phyloP scores from a whole-genome alignment of 2,113 vertebrate species.

The Spilogale gracilis region DNA sequence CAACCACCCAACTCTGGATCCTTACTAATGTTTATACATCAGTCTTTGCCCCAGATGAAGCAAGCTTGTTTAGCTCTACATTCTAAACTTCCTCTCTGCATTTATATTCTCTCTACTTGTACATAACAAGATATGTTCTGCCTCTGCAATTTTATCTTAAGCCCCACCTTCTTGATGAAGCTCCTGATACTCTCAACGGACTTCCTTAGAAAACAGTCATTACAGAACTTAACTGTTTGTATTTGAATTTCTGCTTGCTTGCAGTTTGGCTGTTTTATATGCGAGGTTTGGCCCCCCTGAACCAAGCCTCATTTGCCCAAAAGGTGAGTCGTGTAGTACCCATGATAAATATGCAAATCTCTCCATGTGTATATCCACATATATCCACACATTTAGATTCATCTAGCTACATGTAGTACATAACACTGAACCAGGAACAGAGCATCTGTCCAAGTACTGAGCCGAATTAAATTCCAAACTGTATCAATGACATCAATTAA shows the following conservation, averaged over 20 bases:
- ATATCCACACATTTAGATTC: background rate
- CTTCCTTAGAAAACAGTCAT: background rate
- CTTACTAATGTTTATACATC: background rate
- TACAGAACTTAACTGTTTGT: background rate
- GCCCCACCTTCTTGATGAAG: background rate
- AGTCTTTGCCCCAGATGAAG: background rate
- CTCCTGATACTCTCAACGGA: background rate
- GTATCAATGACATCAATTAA: background rate
- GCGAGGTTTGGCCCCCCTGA: background rate
- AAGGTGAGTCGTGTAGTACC: background rate
- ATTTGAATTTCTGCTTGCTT: background rate
- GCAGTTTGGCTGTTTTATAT: background rate
- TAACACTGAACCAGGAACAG: background rate
- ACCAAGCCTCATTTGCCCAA: background rate
- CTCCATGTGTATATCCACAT: background rate
- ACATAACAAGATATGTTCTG: background rate
- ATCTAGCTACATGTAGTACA: background rate
- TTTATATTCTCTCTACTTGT: background rate
- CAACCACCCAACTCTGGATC: background rate
- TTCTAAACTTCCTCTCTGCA: background rate
- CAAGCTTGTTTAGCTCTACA: background rate
- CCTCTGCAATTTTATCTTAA: background rate
- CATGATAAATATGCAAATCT: background rate
- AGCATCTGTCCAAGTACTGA: background rate
- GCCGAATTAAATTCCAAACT: constrained; percentile 13